Percentiles rank a stretch among this genome's conserved stretches.
Conservation (phyloP, 2,113 vertebrate species). For the Melospiza melodia region DNA sequence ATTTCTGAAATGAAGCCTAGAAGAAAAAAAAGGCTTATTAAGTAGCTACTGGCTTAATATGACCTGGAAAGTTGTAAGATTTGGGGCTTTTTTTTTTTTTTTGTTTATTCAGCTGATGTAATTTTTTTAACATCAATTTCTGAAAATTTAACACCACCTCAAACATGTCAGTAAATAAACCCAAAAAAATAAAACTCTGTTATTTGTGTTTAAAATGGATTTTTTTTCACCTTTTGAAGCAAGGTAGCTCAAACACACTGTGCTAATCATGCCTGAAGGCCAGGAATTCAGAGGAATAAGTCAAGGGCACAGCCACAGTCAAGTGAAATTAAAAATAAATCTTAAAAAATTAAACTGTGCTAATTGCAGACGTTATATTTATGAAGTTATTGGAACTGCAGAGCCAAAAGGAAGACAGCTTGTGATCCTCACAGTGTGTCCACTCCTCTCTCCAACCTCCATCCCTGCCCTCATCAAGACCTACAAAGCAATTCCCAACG, state of each 20-base stretch:
- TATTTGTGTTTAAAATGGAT: background rate
- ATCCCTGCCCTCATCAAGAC: background rate
- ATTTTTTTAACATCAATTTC: background rate
- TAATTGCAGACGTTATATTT: background rate
- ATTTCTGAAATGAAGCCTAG: conserved; percentile 19
- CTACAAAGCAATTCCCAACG: background rate
- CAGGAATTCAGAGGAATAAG: conserved; percentile 38
- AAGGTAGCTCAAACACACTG: background rate
- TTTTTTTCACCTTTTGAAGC: background rate
- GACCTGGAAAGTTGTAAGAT: background rate
- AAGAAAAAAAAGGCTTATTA: background rate
- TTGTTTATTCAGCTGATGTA: background rate
- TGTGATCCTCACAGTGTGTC: background rate
- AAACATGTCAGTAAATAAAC: background rate
- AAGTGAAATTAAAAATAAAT: background rate
- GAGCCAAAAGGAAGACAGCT: background rate
- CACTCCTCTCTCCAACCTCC: background rate
- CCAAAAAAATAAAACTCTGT: background rate
- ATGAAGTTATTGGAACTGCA: conserved; percentile 17
- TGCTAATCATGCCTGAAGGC: conserved; percentile 19
- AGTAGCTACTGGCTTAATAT: background rate
- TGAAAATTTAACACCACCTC: conserved; percentile 10
- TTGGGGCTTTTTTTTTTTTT: background rate
- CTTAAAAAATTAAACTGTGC: background rate
- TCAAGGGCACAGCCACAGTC: conserved; percentile 45